phyloP scores from a whole-genome alignment of 2,888 invertebrate genomes.

The Melipona bicolor region DNA sequence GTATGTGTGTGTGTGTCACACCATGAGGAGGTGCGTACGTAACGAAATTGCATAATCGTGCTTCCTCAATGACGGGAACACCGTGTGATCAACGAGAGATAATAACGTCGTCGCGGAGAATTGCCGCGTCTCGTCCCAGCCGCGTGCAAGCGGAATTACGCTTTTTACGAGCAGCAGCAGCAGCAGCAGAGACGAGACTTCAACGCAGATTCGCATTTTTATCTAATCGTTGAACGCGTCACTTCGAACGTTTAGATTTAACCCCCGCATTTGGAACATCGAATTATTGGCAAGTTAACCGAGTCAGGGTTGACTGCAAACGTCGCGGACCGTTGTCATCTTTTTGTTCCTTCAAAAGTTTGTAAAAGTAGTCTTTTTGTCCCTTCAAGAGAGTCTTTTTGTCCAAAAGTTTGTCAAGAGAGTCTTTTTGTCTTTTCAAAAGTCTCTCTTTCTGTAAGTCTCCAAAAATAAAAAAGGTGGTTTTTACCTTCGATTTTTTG shows the following conservation, averaged over 20 bases:
- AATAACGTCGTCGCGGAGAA: conserved; percentile 67
- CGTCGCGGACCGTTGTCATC: background rate
- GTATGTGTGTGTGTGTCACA: background rate
- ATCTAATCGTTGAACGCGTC: conserved; percentile 60
- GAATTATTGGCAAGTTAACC: conserved; percentile 40
- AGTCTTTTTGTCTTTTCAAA: no score
- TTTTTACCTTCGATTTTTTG: no score
- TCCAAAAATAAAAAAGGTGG: no score
- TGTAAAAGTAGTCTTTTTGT: no score
- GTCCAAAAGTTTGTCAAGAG: no score
- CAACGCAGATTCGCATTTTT: conserved; percentile 38
- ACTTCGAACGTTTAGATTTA: conserved; percentile 28
- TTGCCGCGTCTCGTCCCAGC: conserved; percentile 63
- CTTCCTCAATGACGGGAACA: conserved; percentile 70
- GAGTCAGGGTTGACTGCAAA: conserved; percentile 35
- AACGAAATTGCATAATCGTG: conserved; percentile 72
- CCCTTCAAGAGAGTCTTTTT: no score
- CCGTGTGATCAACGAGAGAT: conserved; percentile 67
- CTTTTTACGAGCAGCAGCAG: conserved; percentile 30
- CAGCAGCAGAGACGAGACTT: background rate
- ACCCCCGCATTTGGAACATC: conserved; percentile 33
- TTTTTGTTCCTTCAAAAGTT: background rate
- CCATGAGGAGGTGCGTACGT: conserved; percentile 52
- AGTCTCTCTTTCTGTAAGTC: background rate
- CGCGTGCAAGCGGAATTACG: conserved; percentile 50